These are phyloP conservation scores for Pao palembangensis DNA, from an alignment of 2,113 vertebrate genomes.

Conservation along the genomic window DNA sequence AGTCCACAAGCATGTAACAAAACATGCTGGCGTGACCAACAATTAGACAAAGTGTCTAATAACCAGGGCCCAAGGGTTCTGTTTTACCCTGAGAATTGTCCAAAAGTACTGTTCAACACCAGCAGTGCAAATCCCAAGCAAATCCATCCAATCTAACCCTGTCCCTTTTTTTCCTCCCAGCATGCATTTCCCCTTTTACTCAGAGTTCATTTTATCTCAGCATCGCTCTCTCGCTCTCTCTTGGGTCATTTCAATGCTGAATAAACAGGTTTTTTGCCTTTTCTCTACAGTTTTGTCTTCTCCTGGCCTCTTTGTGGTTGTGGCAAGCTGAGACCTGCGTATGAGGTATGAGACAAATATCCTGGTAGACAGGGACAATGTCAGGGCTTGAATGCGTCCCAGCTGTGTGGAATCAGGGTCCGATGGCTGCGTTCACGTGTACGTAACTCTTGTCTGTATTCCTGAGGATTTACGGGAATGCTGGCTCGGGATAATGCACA, in stretches of 20 bases:
- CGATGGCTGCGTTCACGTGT: slow-evolving; percentile 25
- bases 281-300: neutral
- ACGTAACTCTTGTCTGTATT: slow-evolving; percentile 16
- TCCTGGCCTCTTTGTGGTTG: slow-evolving; percentile 19
- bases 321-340: slow-evolving; percentile 51
- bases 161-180: slow-evolving; percentile 23
- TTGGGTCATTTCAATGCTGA: slow-evolving; percentile 34
- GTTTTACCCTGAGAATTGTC: slow-evolving; percentile 13
- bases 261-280: slow-evolving; percentile 3
- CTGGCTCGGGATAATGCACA: neutral
- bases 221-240: slow-evolving; percentile 14
- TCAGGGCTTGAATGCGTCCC: slow-evolving; percentile 23
- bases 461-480: neutral
- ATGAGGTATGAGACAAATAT: slow-evolving; percentile 20
- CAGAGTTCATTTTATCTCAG: slow-evolving; percentile 21
- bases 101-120: slow-evolving; percentile 10
- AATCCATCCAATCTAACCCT: slow-evolving; percentile 24
- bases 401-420: slow-evolving; percentile 43
- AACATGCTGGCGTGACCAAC: slow-evolving; percentile 40
- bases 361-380: slow-evolving; percentile 23
- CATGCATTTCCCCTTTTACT: slow-evolving; percentile 4
- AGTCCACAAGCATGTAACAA: slow-evolving; percentile 50
- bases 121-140: slow-evolving; percentile 20
- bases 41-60: slow-evolving; percentile 9
- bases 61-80: neutral